Base-by-base conservation (phyloP, 2,888 invertebrate species). In the Drosophila limbata region DNA sequence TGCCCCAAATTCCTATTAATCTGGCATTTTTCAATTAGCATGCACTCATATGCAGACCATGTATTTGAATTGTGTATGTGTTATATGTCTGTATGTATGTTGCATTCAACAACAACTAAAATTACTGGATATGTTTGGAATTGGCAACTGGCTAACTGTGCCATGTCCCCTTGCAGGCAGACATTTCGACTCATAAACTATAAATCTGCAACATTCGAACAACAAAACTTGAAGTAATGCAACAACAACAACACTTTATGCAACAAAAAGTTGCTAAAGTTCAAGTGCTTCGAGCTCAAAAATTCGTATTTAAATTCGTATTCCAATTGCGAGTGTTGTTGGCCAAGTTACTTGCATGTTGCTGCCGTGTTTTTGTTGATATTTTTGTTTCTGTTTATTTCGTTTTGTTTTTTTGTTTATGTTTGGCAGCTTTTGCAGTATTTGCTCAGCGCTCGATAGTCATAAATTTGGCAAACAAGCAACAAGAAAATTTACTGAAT, bases 381-480 rank as follows among this genome's bases (percentile, higher is more conserved):
- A 37, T 60, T 61, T 52, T 42, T 28, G 28, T 28, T 28, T 28
- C 8, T 28, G 28, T 28, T 28, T 28, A 28, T 28, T 28, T 28
- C 6, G 44, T 25, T 47, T 39, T n/a, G n/a, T 31, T 35, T 59
- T 63, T 37, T 33, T 21, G 15, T 59, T 53, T 51, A 42, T 48
- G 40, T 42, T 44, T 59, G 31, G 19, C 40, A 65, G 64, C 64
- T 77, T 56, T 56, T 47, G 44, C 33, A 33, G 59, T 80, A 69
- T 84, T 82, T 75, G 66, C 80, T 55, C 65, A 64, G 71, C 72
- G 64, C 73, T 84, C 72, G 75, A 82, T 80, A 65, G 77, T 65
- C 82, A 80, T 83, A 84, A 77, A 82, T 79, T 60, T 37, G 61
- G 55, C 56, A 68, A 68, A 68, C 39, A 60, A 57, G 60, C 62